These are phyloP conservation scores for Drosophila eohydei DNA, from an alignment of 2,888 invertebrate genomes.

Conservation along the genomic window DNA sequence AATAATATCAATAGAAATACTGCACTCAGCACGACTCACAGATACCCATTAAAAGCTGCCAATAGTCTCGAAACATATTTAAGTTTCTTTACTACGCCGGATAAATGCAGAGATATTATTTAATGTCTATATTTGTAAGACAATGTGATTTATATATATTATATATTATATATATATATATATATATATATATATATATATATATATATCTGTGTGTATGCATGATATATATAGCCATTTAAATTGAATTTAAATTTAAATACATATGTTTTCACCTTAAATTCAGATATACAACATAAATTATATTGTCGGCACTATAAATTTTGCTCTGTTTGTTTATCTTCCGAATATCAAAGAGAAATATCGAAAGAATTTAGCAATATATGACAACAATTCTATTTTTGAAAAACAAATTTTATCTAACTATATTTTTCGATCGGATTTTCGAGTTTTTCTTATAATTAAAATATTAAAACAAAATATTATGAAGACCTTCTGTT, in stretches of 20 bases:
- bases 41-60: constrained; percentile 1
- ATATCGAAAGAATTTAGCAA: neutral
- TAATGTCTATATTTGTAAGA: neutral
- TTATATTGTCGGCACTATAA: neutral
- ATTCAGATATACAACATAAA: neutral
- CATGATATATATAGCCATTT: too few species aligned
- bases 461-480: neutral
- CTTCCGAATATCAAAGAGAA: neutral
- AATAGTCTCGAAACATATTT: neutral
- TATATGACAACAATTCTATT: neutral
- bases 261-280: too few species aligned
- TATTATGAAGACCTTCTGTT: neutral
- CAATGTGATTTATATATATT: too few species aligned
- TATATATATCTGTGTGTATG: too few species aligned
- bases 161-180: too few species aligned
- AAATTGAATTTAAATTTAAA: too few species aligned
- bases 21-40: neutral
- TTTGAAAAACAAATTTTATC: neutral
- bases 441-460: neutral
- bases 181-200: too few species aligned
- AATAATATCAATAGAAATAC: constrained; percentile 31
- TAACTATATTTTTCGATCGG: neutral
- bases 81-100: neutral
- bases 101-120: neutral
- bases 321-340: neutral